phyloP scores from a whole-genome alignment of 2,888 invertebrate species.

The Pristionchus maxplancki region DNA sequence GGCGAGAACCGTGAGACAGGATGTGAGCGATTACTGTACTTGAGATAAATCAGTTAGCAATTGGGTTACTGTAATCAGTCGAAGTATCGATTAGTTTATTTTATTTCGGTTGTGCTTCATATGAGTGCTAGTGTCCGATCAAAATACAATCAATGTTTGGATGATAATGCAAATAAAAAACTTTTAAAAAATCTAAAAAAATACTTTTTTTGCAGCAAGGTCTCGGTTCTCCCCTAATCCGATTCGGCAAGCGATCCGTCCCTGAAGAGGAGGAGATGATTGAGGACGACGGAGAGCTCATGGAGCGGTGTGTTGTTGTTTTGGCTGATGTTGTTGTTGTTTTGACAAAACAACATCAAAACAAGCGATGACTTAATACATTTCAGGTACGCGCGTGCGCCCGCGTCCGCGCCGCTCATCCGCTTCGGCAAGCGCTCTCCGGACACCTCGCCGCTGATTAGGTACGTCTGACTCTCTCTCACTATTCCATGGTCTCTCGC shows the following conservation, averaged over 20 bases:
- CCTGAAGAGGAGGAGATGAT: conserved; percentile 55
- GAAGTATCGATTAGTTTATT: background rate
- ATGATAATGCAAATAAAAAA: no score
- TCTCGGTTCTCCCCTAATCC: conserved; percentile 66
- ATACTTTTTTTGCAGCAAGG: conserved; percentile 47
- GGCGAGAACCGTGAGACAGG: conserved; percentile 24
- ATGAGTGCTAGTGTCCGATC: no score
- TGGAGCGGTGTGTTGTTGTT: conserved; percentile 40
- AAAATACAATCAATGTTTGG: no score
- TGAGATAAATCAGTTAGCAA: no score
- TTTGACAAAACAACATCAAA: background rate
- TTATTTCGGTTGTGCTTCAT: background rate
- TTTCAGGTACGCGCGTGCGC: conserved; percentile 49
- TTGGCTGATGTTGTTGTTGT: background rate
- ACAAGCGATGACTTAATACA: background rate
- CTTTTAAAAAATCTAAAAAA: no score
- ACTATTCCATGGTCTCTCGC: no score
- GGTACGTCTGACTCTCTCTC: background rate
- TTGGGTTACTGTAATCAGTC: background rate
- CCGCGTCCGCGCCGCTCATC: conserved; percentile 49
- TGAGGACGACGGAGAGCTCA: conserved; percentile 19
- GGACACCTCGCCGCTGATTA: conserved; percentile 41
- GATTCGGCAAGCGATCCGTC: conserved; percentile 69
- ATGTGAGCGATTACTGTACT: conserved; percentile 29
- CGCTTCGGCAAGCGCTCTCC: conserved; percentile 47